Conservation (phyloP, 2,888 invertebrate genomes). For the Amblyjoppa proteus region DNA sequence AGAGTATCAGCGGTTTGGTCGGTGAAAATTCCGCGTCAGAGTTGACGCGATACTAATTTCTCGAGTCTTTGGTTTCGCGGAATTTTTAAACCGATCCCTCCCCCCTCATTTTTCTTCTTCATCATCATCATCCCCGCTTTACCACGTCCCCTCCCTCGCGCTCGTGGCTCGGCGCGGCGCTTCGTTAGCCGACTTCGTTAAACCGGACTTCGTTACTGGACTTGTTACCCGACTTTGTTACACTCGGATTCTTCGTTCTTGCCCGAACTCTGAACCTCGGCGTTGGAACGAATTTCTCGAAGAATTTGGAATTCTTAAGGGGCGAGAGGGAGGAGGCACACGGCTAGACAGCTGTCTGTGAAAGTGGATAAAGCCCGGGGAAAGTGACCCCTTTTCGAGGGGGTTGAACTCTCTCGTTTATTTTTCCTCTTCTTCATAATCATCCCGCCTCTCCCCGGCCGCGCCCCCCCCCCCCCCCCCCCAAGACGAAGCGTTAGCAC, state of each 20-base stretch:
- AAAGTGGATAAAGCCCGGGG: background rate
- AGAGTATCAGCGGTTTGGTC: conserved; percentile 5
- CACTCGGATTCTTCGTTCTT: conserved; percentile 30
- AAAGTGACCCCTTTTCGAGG: conserved; percentile 22
- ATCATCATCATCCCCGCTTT: conserved; percentile 31
- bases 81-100: conserved; percentile 36
- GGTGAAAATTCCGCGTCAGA: conserved; percentile 52
- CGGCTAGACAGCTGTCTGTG: conserved; percentile 12
- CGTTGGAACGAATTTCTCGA: conserved; percentile 49
- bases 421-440: conserved; percentile 56
- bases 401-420: conserved; percentile 61
- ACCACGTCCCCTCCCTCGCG: background rate
- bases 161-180: conserved; percentile 49
- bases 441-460: conserved; percentile 4
- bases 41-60: conserved; percentile 58
- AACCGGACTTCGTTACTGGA: conserved; percentile 64
- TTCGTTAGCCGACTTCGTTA: conserved; percentile 67
- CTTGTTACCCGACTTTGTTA: conserved; percentile 65
- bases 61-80: conserved; percentile 56
- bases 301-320: conserved; percentile 61
- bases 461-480: background rate
- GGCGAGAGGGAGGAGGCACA: background rate
- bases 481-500: conserved; percentile 39
- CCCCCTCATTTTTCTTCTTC: conserved; percentile 24
- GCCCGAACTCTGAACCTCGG: conserved; percentile 17